Evolutionary conservation across 64 coral and sea anemone genomes (phyloP), one percentile per base, ranked within the genome.

Genomic region (Montipora sp.): DNA sequence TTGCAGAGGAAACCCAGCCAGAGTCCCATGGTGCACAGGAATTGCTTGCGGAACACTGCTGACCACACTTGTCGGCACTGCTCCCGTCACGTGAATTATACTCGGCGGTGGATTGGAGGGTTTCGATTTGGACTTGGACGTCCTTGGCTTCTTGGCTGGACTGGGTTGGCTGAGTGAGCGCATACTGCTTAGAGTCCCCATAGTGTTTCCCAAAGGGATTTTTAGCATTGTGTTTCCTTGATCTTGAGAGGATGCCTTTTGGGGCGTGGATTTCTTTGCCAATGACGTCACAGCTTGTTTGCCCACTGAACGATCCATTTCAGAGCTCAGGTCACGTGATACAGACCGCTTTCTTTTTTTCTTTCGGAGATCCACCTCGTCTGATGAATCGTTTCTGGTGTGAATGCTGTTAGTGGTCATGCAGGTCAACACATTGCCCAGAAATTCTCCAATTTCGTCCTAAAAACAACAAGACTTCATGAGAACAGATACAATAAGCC

Each of bases 371-470:
- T 96, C 95, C 47, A 89, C 58, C 14, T 96, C 95, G 50, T 96
- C 95, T 12, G 95, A 96, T 1, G 90, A 89, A 65, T 97, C 95
- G 2, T 94, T 93, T 12, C 95, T 89, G 50, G 78, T 89, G 65
- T 94, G 95, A 16, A 90, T 58, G 18, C 82, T 72, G 20, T 69
- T 94, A 77, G 51, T 90, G 73, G 83, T 97, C 23, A 89, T 87
- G 66, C 88, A 94, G n/a, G 95, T 97, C 48, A 97, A 75, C 1
- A 97, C 95, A 50, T 91, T 94, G 19, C 95, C 95, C 11, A 97
- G 89, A 58, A 97, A 97, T 43, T 97, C 95, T 15, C 95, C 95
- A 77, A 97, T 97, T 80, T 97, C 90, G 73, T 97, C 95, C 95
- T 97, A 14, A 82, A 87, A 27, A 90, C 61, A 20, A 23, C 0